Evolutionary conservation across 2,888 invertebrate genomes (phyloP), one percentile per base, ranked within the genome.

Genomic region (Notodonta ziczac): DNA sequence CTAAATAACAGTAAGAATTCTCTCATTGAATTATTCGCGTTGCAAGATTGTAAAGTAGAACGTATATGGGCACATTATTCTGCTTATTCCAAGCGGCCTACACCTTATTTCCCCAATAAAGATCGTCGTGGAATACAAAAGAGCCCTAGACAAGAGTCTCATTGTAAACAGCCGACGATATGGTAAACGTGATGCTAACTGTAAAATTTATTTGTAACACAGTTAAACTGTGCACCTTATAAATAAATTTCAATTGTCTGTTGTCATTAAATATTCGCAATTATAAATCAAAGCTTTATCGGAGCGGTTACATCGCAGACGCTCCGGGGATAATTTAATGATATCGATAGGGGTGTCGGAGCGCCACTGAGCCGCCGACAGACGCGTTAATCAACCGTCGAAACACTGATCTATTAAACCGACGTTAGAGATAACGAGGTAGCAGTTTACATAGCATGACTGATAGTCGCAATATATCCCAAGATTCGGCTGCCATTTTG

Each of bases 231-330:
- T 81, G 80, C 78, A 81, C 83, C 88, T 87, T 90, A 90, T 92
- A 92, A 88, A 90, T 88, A 91, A 92, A 89, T 91, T 88, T 87
- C 91, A 89, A 93, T 93, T 91, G 92, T 91, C 83, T 89, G 83
- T 87, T 89, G 90, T 91, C 88, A 91, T 91, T 91, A 88, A 87
- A 87, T 91, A 91, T 91, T 89, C 90, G 79, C 78, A 76, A 86
- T 84, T 82, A 93, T 93, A 93, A 93, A 93, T 93, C 92, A 91
- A 91, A 82, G 86, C 76, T 85, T 90, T 92, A 93, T 93, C 93
- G 84, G 81, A 74, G 79, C 80, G 82, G 88, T 85, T 83, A 87
- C 89, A 90, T 86, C 86, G 90, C 82, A 79, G 80, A 75, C 78
- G 83, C 82, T 81, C 80, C 80, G 81, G 84, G 82, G 84, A 87